These are phyloP conservation scores for Fregata magnificens DNA, from an alignment of 2,113 vertebrate species.

Conservation along the genomic window DNA sequence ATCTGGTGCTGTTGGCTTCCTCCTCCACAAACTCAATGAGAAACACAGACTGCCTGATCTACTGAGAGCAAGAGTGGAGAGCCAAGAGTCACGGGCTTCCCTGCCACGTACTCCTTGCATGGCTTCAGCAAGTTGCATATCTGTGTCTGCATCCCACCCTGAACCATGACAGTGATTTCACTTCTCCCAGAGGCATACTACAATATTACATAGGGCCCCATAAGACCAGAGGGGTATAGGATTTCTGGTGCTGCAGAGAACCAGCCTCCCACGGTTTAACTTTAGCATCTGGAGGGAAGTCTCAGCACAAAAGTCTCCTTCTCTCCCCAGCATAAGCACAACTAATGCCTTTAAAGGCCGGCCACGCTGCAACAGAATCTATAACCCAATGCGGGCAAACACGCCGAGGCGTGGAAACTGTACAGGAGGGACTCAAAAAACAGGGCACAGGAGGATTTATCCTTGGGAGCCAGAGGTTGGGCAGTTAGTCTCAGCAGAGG, in stretches of 20 bases:
- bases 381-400: background rate
- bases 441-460: background rate
- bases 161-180: background rate
- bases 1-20: background rate
- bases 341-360: background rate
- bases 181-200: background rate
- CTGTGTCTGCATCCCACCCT: background rate
- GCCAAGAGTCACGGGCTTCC: background rate
- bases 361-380: rapidly evolving
- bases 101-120: background rate
- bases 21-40: background rate
- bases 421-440: background rate
- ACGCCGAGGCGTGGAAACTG: rapidly evolving
- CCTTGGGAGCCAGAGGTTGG: background rate
- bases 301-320: background rate
- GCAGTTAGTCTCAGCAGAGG: background rate
- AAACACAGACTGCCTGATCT: background rate
- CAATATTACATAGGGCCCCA: rapidly evolving
- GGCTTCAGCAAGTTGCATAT: background rate
- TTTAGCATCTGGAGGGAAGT: background rate
- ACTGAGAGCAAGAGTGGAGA: background rate
- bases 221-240: background rate
- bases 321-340: background rate
- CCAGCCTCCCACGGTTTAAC: background rate
- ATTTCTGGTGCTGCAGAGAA: background rate